Percentiles rank a stretch among this genome's conserved stretches.
Conservation (phyloP, 2,888 invertebrate genomes). For the Drosophila prolongata region DNA sequence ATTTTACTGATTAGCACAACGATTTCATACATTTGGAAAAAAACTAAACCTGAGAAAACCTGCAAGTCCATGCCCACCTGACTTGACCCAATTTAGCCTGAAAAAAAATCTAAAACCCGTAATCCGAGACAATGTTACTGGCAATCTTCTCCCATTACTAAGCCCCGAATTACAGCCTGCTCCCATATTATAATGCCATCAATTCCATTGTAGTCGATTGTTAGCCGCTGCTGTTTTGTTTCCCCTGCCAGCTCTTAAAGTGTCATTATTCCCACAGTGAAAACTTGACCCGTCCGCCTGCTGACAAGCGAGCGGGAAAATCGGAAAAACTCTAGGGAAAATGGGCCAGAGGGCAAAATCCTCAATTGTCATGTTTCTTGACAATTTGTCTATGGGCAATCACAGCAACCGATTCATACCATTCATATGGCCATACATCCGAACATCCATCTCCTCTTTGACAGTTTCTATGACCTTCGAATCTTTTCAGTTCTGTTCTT, state of each 20-base stretch:
- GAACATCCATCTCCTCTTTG: constrained; percentile 40
- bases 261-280: constrained; percentile 49
- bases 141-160: constrained; percentile 36
- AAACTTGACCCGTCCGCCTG: constrained; percentile 41
- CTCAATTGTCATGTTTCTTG: constrained; percentile 47
- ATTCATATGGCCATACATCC: constrained; percentile 35
- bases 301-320: constrained; percentile 12
- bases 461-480: constrained; percentile 63
- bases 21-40: background rate
- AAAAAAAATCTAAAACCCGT: constrained; percentile 25
- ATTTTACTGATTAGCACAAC: background rate
- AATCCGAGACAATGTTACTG: constrained; percentile 34
- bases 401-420: constrained; percentile 45
- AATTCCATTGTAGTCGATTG: constrained; percentile 44
- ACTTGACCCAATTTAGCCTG: constrained; percentile 34
- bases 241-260: constrained; percentile 30
- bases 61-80: constrained; percentile 19
- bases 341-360: constrained; percentile 31
- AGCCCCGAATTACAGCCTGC: constrained; percentile 37
- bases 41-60: constrained; percentile 3
- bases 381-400: constrained; percentile 53
- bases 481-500: constrained; percentile 37
- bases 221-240: constrained; percentile 39
- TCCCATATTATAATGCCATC: constrained; percentile 44
- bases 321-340: constrained; percentile 18